Base-by-base conservation (phyloP, 2,888 invertebrate genomes). In the Catocala sponsa region DNA sequence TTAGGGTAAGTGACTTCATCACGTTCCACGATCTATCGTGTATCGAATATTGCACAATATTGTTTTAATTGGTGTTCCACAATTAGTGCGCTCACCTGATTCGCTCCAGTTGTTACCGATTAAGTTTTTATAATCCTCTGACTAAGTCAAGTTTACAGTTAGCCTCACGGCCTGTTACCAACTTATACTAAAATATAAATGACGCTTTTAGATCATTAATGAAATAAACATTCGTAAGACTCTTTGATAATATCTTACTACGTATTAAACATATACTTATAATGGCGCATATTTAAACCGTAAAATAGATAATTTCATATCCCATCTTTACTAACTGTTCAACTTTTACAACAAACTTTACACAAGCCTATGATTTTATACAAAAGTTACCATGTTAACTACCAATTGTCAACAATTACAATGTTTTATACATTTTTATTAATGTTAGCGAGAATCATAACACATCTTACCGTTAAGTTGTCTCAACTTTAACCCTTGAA, bases 31-130 rank as follows among this genome's bases (percentile, higher is more conserved):
- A 81, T 81, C 68, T 77, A 81, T 80, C 72, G 59, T 60, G 74
- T 74, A 86, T 90, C 84, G 86, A 84, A 86, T 91, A 90, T 92
- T 92, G 91, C 92, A 91, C 91, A 92, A 93, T 89, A 89, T 86
- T 68, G 81, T 82, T 79, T 83, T 91, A 92, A 92, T 92, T 91
- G 90, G 82, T 79, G 78, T 79, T 76, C 76, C 71, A 84, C 88
- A 89, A 94, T 92, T 91, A 92, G 80, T 86, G 81, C 86, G 84
- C 84, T 86, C 84, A 87, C 84, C 86, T 85, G 93, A 93, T 94
- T 92, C 88, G 94, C 92, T 93, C 94, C 92, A 93, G 91, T 94
- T 93, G 90, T 90, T 91, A 90, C 79, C 91, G 91, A 92, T 92
- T 91, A 88, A 88, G 87, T 92, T 94, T 92, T 94, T 93, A 89